Base-by-base conservation (phyloP, 2,888 invertebrate species). In the Watsonalla cultraria region DNA sequence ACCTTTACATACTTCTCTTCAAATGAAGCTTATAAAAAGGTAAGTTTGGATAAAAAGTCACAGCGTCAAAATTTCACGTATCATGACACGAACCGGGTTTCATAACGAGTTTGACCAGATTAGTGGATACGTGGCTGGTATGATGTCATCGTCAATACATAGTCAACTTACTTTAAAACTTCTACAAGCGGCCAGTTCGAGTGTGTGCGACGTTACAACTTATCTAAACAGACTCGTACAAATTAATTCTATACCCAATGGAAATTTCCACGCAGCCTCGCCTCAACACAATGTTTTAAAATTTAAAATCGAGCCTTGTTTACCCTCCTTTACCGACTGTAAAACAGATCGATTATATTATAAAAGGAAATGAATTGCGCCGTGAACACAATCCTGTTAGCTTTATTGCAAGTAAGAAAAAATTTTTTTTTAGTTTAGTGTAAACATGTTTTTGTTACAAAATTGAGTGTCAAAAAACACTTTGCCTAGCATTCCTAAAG, bases 61-160 rank as follows among this genome's bases (percentile, higher is more conserved):
- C 39, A 49, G 49, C 49, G 37, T 37, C 49, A 49, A 37, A 49
- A 37, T 49, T 49, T 49, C 49, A 49, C 37, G 49, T 39, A 58
- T 68, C 65, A 57, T 56, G 53, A 54, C 63, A 64, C 61, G 64
- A 52, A 64, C 55, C 57, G 45, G 57, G 60, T 58, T 62, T 58
- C 65, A 61, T 62, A 81, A 80, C 81, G 71, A 72, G 80, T 82
- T 79, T 74, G 72, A 70, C 72, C 69, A 73, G 77, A 74, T 74
- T 67, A 69, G 52, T 59, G 46, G 59, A 59, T 61, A 56, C 62
- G 63, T 66, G 62, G 52, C 66, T 62, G 60, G 58, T 57, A 72
- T 82, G 81, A 82, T 80, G 77, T 80, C 82, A 82, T 73, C 70
- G 61, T 61, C 64, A 62, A 69, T 59, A 70, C 62, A 65, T 68